phyloP scores from a whole-genome alignment of 2,797 vertebrate genomes.

The Hafferia zeledoni region DNA sequence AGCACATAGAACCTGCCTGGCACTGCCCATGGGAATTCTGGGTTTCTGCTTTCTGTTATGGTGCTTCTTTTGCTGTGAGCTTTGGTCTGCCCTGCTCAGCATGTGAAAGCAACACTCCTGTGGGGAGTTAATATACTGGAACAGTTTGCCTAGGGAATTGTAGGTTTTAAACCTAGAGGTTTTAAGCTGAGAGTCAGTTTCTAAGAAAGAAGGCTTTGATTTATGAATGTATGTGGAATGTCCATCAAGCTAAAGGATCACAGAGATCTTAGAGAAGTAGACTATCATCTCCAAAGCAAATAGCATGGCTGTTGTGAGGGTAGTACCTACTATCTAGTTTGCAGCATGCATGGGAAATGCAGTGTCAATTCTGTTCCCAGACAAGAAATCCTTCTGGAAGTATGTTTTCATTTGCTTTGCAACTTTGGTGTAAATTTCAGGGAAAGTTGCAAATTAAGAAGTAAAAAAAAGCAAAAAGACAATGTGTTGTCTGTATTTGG shows the following conservation, averaged over 20 bases:
- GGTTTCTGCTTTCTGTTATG: background rate
- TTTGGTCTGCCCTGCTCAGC: fast-evolving
- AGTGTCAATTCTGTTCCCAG: background rate
- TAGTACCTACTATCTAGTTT: background rate
- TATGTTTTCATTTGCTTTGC: background rate
- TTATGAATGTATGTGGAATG: background rate
- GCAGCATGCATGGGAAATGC: background rate
- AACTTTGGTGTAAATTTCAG: background rate
- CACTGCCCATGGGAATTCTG: background rate
- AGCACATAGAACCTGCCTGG: background rate
- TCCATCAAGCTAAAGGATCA: background rate
- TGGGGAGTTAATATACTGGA: background rate
- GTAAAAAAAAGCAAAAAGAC: background rate
- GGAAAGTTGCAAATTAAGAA: background rate
- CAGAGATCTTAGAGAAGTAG: background rate
- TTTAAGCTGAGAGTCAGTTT: background rate
- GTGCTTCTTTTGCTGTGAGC: background rate
- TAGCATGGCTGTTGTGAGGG: background rate
- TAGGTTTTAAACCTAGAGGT: background rate
- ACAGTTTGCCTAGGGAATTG: background rate
- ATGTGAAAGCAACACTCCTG: fast-evolving
- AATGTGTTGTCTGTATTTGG: background rate
- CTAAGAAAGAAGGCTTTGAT: background rate
- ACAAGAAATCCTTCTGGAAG: background rate
- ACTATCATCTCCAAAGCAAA: background rate